Base-by-base conservation (phyloP, 2,113 vertebrate genomes). In the Saccopteryx bilineata region DNA sequence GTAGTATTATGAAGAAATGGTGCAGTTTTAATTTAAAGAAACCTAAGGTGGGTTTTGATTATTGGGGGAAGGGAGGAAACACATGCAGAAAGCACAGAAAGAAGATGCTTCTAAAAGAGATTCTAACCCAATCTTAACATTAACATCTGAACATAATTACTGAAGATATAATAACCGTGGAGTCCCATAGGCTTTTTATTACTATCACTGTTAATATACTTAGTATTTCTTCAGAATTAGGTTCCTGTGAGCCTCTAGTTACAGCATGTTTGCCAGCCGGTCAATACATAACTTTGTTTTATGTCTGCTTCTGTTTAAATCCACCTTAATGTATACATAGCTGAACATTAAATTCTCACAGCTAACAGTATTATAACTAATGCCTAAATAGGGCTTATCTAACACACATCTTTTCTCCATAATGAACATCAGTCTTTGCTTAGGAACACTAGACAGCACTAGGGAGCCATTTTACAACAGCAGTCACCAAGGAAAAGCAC, bases 41-140 rank as follows among this genome's bases (percentile, higher is more conserved):
- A 89, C n/a, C 23, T 46, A n/a, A 56, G 26, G n/a, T 81, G 31
- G 52, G 21, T 86, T 97, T 93, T 69, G 9, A 19, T 96, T 96
- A 46, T 91, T 75, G 11, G 68, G 15, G 19, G 7, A 76, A 7
- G 18, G 54, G 46, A 89, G 13, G 14, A 86, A 89, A 58, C 60
- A 66, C 19, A 79, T 19, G 75, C 65, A 86, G 65, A 87, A 46
- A 56, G 19, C 21, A 85, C 46, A 86, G 54, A 80, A 50, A 93
- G 5, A 54, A 78, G 9, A 48, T 90, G 60, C 21, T 75, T 14
- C n/a, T 75, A 72, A 89, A 63, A 48, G 46, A 81, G 13, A 56
- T 72, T 26, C 69, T 86, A 68, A 79, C 9, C 15, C 1, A 91
- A 1, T 74, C 3, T 71, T 90, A 58, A 80, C 15, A 26, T 90